Evolutionary conservation across 2,113 vertebrate species (phyloP).

Genomic region (Amia ocellicauda): DNA sequence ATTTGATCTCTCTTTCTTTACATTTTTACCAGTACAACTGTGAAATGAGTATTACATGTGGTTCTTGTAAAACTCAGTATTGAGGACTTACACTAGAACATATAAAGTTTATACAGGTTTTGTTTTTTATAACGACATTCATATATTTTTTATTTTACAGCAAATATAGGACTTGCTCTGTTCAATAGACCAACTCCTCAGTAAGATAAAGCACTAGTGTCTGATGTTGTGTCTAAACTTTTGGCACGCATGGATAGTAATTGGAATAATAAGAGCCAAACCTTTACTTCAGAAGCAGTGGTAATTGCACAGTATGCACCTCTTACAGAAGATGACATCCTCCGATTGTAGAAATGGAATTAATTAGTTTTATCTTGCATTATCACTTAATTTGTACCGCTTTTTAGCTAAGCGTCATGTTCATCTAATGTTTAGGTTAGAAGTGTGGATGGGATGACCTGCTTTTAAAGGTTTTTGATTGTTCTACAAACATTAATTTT

Average conservation of each 20-base stretch:
- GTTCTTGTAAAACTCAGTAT: no score
- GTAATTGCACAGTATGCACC: slow-evolving; percentile 38
- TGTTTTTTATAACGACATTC: neutral
- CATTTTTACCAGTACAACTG: no score
- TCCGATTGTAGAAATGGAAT: slow-evolving; percentile 28
- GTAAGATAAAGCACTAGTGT: slow-evolving; percentile 34
- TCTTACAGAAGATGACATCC: slow-evolving; percentile 40
- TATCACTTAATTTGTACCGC: slow-evolving; percentile 6
- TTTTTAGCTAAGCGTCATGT: neutral
- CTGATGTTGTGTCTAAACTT: slow-evolving; percentile 41
- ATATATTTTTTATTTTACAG: neutral
- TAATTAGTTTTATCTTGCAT: slow-evolving; percentile 2
- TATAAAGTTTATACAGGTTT: no score
- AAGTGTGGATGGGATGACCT: neutral
- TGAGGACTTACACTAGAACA: no score
- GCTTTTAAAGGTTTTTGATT: no score
- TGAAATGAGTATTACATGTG: no score
- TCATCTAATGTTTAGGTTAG: neutral
- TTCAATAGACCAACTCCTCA: slow-evolving; percentile 21
- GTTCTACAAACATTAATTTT: no score
- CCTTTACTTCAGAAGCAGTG: slow-evolving; percentile 32
- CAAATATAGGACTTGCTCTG: slow-evolving; percentile 14
- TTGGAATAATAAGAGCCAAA: slow-evolving; percentile 54
- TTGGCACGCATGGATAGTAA: slow-evolving; percentile 56
- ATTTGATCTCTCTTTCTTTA: no score